Conservation (phyloP, 2,113 vertebrate genomes). For the Neofelis nebulosa region DNA sequence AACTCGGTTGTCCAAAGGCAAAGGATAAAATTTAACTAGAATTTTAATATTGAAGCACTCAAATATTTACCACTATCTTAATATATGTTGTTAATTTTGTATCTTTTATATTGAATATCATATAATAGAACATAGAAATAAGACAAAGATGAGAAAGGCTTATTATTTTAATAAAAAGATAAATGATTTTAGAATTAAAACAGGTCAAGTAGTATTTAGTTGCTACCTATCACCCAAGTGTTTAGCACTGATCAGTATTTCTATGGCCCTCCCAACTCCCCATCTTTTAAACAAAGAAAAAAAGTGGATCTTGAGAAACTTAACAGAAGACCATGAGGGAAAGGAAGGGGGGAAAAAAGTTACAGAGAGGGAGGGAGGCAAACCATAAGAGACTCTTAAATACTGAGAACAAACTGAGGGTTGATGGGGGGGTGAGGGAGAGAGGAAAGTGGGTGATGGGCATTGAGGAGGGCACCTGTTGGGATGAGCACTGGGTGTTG, state of each 20-base stretch:
- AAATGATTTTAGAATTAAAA: neutral
- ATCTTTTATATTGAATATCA: neutral
- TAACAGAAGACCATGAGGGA: no score
- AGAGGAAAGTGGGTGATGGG: no score
- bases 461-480: no score
- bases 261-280: neutral
- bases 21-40: neutral
- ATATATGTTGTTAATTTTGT: neutral
- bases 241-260: neutral
- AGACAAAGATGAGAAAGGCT: neutral
- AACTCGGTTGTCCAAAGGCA: neutral
- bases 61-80: neutral
- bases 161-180: neutral
- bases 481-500: no score
- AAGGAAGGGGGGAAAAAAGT: no score
- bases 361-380: no score
- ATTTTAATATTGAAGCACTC: neutral
- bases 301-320: no score
- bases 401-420: no score
- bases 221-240: neutral
- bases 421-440: no score
- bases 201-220: neutral
- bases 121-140: neutral
- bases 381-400: no score
- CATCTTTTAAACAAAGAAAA: neutral